Conservation (phyloP, 2,888 invertebrate species). For the Rutpela maculata region DNA sequence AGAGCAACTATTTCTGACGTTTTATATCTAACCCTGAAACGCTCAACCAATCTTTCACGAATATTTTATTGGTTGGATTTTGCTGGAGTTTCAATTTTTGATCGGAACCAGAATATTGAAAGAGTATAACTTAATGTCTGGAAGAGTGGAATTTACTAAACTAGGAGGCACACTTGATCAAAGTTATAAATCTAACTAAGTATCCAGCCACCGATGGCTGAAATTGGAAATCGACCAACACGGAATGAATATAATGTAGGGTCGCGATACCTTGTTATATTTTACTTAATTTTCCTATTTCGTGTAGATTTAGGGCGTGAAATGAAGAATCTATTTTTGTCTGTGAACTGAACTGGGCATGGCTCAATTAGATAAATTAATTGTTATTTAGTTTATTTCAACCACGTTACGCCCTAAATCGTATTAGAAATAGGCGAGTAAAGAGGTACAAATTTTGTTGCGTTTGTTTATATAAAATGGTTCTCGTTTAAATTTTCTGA, state of each 20-base stretch:
- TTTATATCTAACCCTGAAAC: too few relatives aligned
- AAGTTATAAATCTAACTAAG: not conserved
- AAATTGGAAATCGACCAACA: constrained; percentile 4
- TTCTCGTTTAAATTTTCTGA: too few relatives aligned
- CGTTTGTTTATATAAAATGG: too few relatives aligned
- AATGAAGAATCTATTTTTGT: not conserved
- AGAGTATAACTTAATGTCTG: not conserved
- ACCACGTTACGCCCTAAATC: too few relatives aligned
- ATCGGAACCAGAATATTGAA: not conserved
- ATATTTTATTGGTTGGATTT: not conserved
- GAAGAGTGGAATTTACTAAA: not conserved
- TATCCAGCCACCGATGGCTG: not conserved
- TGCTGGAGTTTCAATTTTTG: not conserved
- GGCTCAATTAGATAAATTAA: not conserved
- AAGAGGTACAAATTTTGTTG: too few relatives aligned
- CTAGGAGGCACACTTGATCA: not conserved
- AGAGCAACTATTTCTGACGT: too few relatives aligned
- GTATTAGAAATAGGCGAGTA: too few relatives aligned
- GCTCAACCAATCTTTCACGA: not conserved
- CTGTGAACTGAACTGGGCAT: not conserved
- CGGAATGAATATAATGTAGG: not conserved
- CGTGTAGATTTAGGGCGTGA: not conserved
- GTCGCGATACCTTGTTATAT: not conserved
- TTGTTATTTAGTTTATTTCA: not conserved
- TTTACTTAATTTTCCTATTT: not conserved